Evolutionary conservation across 2,888 invertebrate species (phyloP).

Genomic region (Bombylius discolor): DNA sequence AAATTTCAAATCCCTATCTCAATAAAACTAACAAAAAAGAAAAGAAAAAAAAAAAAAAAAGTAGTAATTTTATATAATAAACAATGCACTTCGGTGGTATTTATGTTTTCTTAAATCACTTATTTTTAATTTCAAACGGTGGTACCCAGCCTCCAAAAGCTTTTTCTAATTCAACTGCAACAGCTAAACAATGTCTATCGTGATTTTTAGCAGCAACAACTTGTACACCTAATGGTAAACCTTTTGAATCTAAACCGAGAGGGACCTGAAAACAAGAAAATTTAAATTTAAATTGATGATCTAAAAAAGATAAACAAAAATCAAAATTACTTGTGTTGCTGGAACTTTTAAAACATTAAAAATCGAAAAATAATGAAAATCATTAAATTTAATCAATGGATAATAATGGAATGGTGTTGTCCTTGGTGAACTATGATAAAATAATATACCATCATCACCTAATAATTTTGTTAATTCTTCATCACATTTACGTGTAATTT

Average conservation of each 20-base stretch:
- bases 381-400: slow-evolving; percentile 60
- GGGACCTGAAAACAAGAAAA: slow-evolving; percentile 41
- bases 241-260: slow-evolving; percentile 65
- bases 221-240: slow-evolving; percentile 80
- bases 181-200: slow-evolving; percentile 76
- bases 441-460: slow-evolving; percentile 63
- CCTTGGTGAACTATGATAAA: slow-evolving; percentile 70
- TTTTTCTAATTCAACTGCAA: slow-evolving; percentile 75
- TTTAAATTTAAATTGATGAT: not conserved
- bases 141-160: slow-evolving; percentile 84
- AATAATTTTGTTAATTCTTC: slow-evolving; percentile 51
- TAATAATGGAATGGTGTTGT: slow-evolving; percentile 74
- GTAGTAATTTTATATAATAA: no score
- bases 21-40: no score
- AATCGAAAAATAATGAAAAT: slow-evolving; percentile 73
- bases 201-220: slow-evolving; percentile 69
- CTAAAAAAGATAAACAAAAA: slow-evolving; percentile 8
- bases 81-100: no score
- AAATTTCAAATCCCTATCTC: no score
- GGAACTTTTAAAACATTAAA: slow-evolving; percentile 77
- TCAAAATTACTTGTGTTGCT: slow-evolving; percentile 52
- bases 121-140: slow-evolving; percentile 37
- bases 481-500: slow-evolving; percentile 43
- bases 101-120: not conserved
- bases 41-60: no score